Evolutionary conservation across 2,888 invertebrate genomes (phyloP).

Genomic region (Diarsia dahlii): DNA sequence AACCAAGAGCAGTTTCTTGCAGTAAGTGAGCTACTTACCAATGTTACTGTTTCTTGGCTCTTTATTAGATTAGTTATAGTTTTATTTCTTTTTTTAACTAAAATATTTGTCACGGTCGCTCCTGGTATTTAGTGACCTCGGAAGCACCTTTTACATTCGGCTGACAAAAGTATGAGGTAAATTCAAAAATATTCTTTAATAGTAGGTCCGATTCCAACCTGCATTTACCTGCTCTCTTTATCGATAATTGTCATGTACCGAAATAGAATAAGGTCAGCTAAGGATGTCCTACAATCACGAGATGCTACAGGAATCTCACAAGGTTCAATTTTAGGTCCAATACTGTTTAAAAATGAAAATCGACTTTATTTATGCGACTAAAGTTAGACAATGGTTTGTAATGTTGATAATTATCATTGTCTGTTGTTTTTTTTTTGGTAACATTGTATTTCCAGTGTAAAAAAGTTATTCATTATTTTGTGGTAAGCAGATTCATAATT

Average conservation of each 20-base stretch:
- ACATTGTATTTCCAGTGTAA: background rate
- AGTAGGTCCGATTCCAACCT: background rate
- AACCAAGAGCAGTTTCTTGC: conserved; percentile 94
- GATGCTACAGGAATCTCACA: background rate
- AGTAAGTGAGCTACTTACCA: conserved; percentile 82
- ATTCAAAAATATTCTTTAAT: background rate
- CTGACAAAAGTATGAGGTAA: background rate
- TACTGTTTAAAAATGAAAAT: background rate
- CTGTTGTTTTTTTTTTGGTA: background rate
- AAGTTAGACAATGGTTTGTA: background rate
- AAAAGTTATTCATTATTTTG: conserved; percentile 3
- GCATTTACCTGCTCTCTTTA: background rate
- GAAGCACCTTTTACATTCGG: conserved; percentile 13
- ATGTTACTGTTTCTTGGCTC: background rate
- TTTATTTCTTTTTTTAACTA: background rate
- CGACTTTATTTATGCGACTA: background rate
- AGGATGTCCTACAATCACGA: background rate
- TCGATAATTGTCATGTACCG: background rate
- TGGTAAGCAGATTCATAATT: conserved; percentile 36
- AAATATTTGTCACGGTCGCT: background rate
- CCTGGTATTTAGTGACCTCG: background rate
- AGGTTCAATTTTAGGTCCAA: conserved; percentile 12
- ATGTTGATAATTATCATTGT: conserved; percentile 2
- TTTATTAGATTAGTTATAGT: background rate
- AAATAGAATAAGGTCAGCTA: conserved; percentile 1